These are phyloP conservation scores for Fregata magnificens DNA, from an alignment of 2,113 vertebrate species.

Conservation along the genomic window DNA sequence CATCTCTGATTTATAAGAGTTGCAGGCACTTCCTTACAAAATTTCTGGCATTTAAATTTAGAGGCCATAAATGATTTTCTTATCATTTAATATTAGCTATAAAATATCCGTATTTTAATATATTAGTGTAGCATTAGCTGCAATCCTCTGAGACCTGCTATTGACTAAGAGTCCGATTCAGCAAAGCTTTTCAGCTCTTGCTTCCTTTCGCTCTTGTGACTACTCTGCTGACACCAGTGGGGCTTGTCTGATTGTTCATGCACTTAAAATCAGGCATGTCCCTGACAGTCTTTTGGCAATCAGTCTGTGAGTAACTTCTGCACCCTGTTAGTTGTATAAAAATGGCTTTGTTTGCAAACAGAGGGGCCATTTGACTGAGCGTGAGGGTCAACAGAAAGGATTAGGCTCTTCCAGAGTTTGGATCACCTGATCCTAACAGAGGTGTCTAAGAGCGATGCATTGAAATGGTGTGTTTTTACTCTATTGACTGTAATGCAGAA, in stretches of 20 bases:
- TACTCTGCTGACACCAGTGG: not conserved
- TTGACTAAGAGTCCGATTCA: not conserved
- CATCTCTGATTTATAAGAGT: not conserved
- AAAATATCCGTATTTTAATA: not conserved
- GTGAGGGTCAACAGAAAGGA: not conserved
- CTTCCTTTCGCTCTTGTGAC: not conserved
- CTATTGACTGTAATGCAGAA: not conserved
- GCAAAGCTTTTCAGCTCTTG: not conserved
- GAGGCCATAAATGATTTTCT: not conserved
- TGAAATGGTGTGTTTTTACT: not conserved
- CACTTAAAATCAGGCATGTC: not conserved
- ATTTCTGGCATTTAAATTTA: not conserved
- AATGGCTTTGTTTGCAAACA: not conserved
- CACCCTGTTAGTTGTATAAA: not conserved
- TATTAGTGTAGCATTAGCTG: not conserved
- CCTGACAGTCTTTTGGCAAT: not conserved
- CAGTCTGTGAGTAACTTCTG: not conserved
- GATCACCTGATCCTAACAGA: not conserved
- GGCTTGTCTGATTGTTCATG: not conserved
- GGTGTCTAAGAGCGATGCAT: not conserved
- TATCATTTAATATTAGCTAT: not conserved
- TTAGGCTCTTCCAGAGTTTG: not conserved
- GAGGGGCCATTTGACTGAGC: not conserved
- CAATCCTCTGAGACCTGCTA: not conserved
- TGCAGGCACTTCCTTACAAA: not conserved